Evolutionary conservation across 1,140 invertebrate species (phyloP).

Genomic region (Himalopsyche phryganea): DNA sequence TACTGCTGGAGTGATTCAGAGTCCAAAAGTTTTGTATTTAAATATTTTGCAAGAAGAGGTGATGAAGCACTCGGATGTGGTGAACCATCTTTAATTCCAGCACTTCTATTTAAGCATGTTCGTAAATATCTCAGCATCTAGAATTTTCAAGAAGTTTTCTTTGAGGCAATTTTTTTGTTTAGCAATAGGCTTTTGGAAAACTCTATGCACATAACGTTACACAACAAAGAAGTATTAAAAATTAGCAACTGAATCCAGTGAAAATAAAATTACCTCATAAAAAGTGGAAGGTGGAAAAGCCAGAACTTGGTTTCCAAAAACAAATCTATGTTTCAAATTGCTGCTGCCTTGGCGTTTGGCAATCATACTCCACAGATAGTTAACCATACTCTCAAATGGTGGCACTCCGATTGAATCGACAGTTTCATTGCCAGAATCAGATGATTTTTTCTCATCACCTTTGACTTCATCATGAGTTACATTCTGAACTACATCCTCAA

Average conservation of each 20-base stretch:
- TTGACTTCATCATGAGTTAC: constrained; percentile 26
- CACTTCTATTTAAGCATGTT: constrained; percentile 61
- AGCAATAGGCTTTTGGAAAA: too few species aligned
- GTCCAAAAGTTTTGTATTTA: constrained; percentile 46
- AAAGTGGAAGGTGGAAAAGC: constrained; percentile 64
- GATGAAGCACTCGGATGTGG: constrained; percentile 62
- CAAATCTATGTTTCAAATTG: constrained; percentile 55
- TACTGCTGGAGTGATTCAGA: constrained; percentile 61
- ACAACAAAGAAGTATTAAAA: background rate
- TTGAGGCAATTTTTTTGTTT: too few species aligned
- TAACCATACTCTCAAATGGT: constrained; percentile 61
- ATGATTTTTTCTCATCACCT: constrained; percentile 3
- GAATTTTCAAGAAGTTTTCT: background rate
- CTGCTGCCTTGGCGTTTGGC: constrained; percentile 55
- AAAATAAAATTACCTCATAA: constrained; percentile 53
- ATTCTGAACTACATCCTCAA: constrained; percentile 50
- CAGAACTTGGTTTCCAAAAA: constrained; percentile 61
- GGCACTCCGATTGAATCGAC: constrained; percentile 44
- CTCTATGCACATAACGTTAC: background rate
- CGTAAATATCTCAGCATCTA: constrained; percentile 75
- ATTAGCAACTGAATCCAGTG: background rate
- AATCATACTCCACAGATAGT: constrained; percentile 63
- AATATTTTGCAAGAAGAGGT: constrained; percentile 58
- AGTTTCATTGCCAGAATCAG: constrained; percentile 36
- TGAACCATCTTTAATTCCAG: constrained; percentile 44